Base-by-base conservation (phyloP, 2,888 invertebrate species). In the Pogonocherus hispidulus region DNA sequence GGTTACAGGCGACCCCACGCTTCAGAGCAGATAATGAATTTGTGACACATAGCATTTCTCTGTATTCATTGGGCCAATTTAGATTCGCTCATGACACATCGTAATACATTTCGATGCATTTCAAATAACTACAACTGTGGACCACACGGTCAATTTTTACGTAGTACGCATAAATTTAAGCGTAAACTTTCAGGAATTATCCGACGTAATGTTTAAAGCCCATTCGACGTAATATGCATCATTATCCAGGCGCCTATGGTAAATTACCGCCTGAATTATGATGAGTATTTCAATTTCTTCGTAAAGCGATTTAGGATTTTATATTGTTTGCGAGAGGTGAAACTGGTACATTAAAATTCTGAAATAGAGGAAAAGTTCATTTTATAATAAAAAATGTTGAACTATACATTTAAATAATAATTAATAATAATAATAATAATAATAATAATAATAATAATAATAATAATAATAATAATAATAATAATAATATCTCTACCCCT, bases 1-100 rank as follows among this genome's bases (percentile, higher is more conserved):
- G 23, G 32, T 47, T 32, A 11, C 27, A 1, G 18, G 47, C 47
- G 35, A 32, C 59, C 59, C 46, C 47, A 22, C 27, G 22, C 41
- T 46, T 3, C 20, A 4, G 11, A 22, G 41, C 14, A 47, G 27
- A 65, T 65, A 66, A 60, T 55, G 14, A 44, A 66, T 47, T 62
- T 64, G 66, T 70, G 70, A 70, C 70, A 70, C 70, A 70, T 70
- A 63, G 56, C 62, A 52, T 44, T 70, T 70, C 70, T 60, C 19
- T 70, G 70, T 70, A 70, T 51, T 67, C 66, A 59, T 70, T 64
- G 55, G 60, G 46, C 41, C 62, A 70, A 70, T 70, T 67, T 51
- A 57, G 60, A 59, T 64, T 14, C 60, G 8, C 19, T 20, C 44
- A 44, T 62, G 70, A 70, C 70, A 64, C 67, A 67, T 63, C 49